Base-by-base conservation (phyloP, 2,797 vertebrate species). In the Poeciliopsis presidionis region DNA sequence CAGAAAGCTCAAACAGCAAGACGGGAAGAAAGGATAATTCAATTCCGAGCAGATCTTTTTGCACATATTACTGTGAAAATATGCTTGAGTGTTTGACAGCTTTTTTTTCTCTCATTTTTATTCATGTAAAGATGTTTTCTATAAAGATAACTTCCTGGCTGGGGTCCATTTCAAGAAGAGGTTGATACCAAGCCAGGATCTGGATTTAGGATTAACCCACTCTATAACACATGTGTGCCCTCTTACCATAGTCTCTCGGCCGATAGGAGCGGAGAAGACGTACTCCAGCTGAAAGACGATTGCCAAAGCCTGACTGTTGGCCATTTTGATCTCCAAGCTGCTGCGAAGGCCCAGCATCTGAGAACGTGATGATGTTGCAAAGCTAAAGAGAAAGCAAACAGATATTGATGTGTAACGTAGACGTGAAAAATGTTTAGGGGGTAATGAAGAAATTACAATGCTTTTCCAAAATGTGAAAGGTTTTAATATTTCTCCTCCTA, bases 211-310 rank as follows among this genome's bases (percentile, higher is more conserved):
- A 72, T 75, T 61, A 53, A 73, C 49, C 73, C 4, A 41, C 8
- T n/a, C 39, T 53, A 1, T 30, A 59, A 5, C 0, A 22, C 67
- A 8, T 51, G 30, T 3, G 16, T 63, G 59, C 20, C 18, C 51
- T 76, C 96, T 93, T 94, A 99, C 98, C 91, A 95, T 96, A 53
- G 94, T 89, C 0, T 96, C 93, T 0, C 74, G 92, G 36, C 95
- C 94, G 0, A 95, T 78, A 0, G 90, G 80, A 59, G 93, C 85
- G 36, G 91, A 96, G 90, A 98, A 96, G 87, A 97, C 96, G 0
- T 97, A 99, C 86, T 99, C 98, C 83, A 99, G 94, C 93, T 96
- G 97, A 87, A 99, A 97, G 93, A 97, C 78, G 2, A 99, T 73
- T 6, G 92, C 90, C 0, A 97, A 94, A 0, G 95, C 95, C 0